Evolutionary conservation across 2,797 vertebrate genomes (phyloP), one percentile per base, ranked within the genome.

Genomic region (Leptodactylus fallax): DNA sequence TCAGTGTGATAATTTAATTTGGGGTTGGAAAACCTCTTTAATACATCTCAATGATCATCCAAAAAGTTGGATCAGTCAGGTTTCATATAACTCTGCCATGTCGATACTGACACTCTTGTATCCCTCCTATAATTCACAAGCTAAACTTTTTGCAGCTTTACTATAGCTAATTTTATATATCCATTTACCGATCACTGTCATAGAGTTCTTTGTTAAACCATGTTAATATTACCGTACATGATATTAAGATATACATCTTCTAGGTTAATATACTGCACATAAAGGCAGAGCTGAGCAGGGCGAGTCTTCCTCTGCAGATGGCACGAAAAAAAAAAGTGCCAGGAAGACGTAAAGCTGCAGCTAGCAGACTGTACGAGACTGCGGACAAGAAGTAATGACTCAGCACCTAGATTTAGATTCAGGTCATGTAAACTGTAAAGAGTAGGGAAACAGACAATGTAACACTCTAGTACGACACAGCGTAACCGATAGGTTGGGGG

Each of bases 301-400:
- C 27, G 21, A 67, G 21, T 36, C 61, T 5, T 12, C 45, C 53
- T 49, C 16, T 63, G 56, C 53, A 63, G 58, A 55, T 60, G 53
- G 13, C 53, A 81, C 9, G 2, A 36, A 65, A 17, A 51, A 27
- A 60, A 85, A 74, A 4, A 0, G 87, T 84, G 86, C 90, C 90
- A 83, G 23, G 69, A 45, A 60, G 23, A 71, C 45, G 14, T 90
- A 81, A 86, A 89, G 89, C 83, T n/a, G 49, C 90, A 91, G 90
- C 77, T 81, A 85, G 16, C 77, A 71, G 55, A 9, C 85, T 90
- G 91, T 92, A 91, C 91, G 90, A 86, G 81, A 90, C 91, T 90
- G 91, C 92, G 83, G 85, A 87, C 63, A 79, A 91, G 81, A 11
- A 85, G 51, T 89, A 79, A 76, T 93, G 92, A 92, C 90, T 92